Base-by-base conservation (phyloP, 1,140 invertebrate genomes). In the Listronotus oregonensis region DNA sequence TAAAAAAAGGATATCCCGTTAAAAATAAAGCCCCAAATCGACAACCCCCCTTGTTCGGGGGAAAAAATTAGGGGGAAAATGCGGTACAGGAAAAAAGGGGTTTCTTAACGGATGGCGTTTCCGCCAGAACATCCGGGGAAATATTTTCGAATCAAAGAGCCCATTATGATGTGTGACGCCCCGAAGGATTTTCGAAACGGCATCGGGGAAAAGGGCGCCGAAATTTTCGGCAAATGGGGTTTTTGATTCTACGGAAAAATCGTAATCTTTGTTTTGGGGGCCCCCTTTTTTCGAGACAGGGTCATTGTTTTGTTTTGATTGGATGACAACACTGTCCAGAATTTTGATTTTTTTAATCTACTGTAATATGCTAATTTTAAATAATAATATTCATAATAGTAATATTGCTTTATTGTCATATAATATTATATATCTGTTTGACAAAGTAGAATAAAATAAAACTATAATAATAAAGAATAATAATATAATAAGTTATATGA, bases 171-270 rank as follows among this genome's bases (percentile, higher is more conserved):
- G 10, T 27, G n/a, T 39, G 18, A 34, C 31, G 31, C n/a, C 27
- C n/a, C 34, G 12, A 14, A 31, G 31, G 37, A 14, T 12, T 54
- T 27, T 34, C 37, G 15, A 54, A 54, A 37, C 18, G 14, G 14
- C 8, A 15, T n/a, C 9, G n/a, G 18, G n/a, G n/a, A n/a, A 42
- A 10, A 31, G 40, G 54, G n/a, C 54, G 39, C 14, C 54, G 39
- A 58, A 58, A 44, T 46, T n/a, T 58, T 58, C 55, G 55, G 55
- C 55, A 17, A 58, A 58, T 11, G 57, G 31, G 12, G 5, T 18
- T 32, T 51, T 62, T 52, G 59, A 62, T 62, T 52, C 14, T 15
- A 51, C 34, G 52, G 59, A n/a, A 49, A 62, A 62, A 39, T 52
- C 47, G 37, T 62, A 62, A 62, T 51, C 49, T 52, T 12, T n/a